Evolutionary conservation across 2,797 vertebrate genomes (phyloP).

Genomic region (Xyrichtys novacula): DNA sequence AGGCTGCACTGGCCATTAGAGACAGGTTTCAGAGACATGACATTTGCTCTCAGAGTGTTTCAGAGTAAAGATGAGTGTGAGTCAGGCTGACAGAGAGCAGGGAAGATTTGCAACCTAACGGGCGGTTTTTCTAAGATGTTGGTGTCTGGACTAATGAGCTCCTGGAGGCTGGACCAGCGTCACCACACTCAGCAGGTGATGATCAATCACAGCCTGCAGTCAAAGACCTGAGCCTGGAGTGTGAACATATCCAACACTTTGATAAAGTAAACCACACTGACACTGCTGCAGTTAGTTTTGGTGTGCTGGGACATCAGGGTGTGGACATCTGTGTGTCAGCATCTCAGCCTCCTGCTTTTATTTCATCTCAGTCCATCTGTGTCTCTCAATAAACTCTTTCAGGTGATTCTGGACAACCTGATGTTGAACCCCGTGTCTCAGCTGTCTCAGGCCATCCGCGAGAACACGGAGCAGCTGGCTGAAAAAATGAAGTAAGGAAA

Average conservation of each 20-base stretch:
- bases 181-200: neutral
- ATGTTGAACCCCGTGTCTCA: conserved; percentile 97
- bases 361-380: neutral
- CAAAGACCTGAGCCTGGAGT: conserved; percentile 10
- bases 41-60: no score
- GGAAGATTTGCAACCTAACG: neutral
- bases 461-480: conserved; percentile 94
- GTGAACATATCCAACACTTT: conserved; percentile 41
- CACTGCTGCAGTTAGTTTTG: conserved; percentile 67
- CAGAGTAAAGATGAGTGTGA: no score
- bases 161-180: neutral
- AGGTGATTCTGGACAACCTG: conserved; percentile 96
- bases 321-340: conserved; percentile 3
- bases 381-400: conserved; percentile 43
- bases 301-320: conserved; percentile 65
- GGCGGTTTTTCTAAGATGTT: no score
- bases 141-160: neutral
- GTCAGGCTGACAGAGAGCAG: neutral
- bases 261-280: conserved; percentile 8
- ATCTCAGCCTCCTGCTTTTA: neutral
- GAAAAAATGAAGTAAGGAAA: conserved; percentile 96
- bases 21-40: no score
- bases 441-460: conserved; percentile 93
- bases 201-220: neutral
- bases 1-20: no score